Evolutionary conservation across 2,113 vertebrate species (phyloP).

Genomic region (Callipepla californica): DNA sequence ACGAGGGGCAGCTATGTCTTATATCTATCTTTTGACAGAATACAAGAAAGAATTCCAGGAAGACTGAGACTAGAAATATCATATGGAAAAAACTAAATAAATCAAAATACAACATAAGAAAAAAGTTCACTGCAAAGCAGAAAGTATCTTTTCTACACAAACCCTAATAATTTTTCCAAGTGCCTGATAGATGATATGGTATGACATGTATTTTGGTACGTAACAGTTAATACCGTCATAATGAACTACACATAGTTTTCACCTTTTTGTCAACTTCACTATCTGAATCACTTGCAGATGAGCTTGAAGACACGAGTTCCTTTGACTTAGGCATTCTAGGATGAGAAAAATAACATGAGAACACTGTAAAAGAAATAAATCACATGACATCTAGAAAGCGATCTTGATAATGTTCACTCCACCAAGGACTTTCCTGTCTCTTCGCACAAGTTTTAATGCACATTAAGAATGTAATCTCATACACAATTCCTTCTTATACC

Average conservation of each 20-base stretch:
- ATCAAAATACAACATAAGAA: background rate
- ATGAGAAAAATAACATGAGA: conserved; percentile 40
- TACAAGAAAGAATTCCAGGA: background rate
- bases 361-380: background rate
- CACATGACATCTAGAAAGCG: background rate
- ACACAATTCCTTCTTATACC: background rate
- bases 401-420: background rate
- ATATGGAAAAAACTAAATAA: background rate
- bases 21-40: background rate
- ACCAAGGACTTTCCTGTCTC: background rate
- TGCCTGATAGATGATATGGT: background rate
- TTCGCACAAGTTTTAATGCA: background rate
- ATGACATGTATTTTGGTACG: background rate
- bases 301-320: conserved; percentile 93
- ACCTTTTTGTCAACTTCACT: conserved; percentile 97
- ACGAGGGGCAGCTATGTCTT: background rate
- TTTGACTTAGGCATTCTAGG: conserved; percentile 97
- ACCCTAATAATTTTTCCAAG: background rate
- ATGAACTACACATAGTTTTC: conserved; percentile 9
- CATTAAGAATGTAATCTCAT: rapidly evolving
- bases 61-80: background rate
- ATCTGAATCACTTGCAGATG: conserved; percentile 94
- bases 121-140: background rate
- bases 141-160: background rate
- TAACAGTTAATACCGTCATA: background rate